Evolutionary conservation across 2,888 invertebrate species (phyloP), one percentile per base, ranked within the genome.

Genomic region (Leptinotarsa haldemani): DNA sequence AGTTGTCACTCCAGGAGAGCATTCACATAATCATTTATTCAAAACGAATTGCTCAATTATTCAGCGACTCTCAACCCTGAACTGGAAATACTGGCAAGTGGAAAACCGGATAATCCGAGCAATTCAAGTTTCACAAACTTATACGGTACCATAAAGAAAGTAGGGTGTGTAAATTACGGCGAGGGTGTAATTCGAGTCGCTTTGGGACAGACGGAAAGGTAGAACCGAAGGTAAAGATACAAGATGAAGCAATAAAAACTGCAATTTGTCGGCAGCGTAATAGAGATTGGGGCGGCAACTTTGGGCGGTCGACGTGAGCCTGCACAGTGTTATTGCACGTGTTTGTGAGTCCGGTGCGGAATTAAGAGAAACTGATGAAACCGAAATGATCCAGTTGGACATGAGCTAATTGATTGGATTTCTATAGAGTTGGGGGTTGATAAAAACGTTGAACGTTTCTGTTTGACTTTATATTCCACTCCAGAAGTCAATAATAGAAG

Each of bases 201-300:
- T 63, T 18, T 72, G 74, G 72, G 74, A 70, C 61, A 74, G 73
- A 70, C 53, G 76, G 77, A 73, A 76, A 69, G 76, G 74, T 61
- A 61, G 61, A 61, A 40, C 40, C 40, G 61, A 76, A 78, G 80
- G 82, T 80, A 78, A 78, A 80, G 79, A 80, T 78, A 73, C 79
- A 77, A 79, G 82, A 83, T 83, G 83, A 83, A 84, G 82, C 82
- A 81, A 79, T 84, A 84, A 84, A 84, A 84, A 81, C 76, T 79
- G 83, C 81, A 83, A 84, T 84, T 84, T 83, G 82, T 81, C 76
- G 81, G 82, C 82, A 82, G 80, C 81, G 79, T 84, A 84, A 84
- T 84, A 80, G 83, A 84, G 83, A 83, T 83, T 81, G 82, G 83
- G 81, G 82, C 71, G 70, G 66, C 66, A 30, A 77, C 77, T 77